Evolutionary conservation across 2,888 invertebrate genomes (phyloP).

Genomic region (Augiades crinisus): DNA sequence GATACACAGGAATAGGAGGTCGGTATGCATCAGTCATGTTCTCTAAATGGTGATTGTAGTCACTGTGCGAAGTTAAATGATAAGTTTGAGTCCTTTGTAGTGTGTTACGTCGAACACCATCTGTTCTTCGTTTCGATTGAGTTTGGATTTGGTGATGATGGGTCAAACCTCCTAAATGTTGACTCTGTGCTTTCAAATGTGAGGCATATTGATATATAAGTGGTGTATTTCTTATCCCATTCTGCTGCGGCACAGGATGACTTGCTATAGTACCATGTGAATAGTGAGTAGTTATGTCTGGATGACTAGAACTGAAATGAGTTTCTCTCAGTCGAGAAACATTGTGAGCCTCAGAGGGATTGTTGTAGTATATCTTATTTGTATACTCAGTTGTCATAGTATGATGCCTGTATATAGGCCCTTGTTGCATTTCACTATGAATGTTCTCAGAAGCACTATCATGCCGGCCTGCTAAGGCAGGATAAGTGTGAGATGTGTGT

Average conservation of each 20-base stretch:
- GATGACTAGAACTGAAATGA: slow-evolving; percentile 77
- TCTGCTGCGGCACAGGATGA: slow-evolving; percentile 48
- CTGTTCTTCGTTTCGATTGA: slow-evolving; percentile 58
- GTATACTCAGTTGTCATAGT: slow-evolving; percentile 72
- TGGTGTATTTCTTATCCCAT: slow-evolving; percentile 62
- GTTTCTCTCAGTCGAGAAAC: slow-evolving; percentile 69
- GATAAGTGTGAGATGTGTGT: slow-evolving; percentile 72
- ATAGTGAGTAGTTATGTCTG: slow-evolving; percentile 71
- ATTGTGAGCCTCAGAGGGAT: slow-evolving; percentile 62
- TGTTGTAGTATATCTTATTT: slow-evolving; percentile 68
- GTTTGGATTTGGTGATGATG: slow-evolving; percentile 63
- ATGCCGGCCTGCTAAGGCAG: slow-evolving; percentile 60
- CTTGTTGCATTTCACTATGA: slow-evolving; percentile 54
- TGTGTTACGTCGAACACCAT: slow-evolving; percentile 64
- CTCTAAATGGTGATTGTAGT: slow-evolving; percentile 72
- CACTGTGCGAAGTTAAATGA: slow-evolving; percentile 75
- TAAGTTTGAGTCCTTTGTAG: slow-evolving; percentile 76
- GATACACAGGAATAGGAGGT: slow-evolving; percentile 53
- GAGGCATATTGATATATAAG: slow-evolving; percentile 76
- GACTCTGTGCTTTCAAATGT: slow-evolving; percentile 72
- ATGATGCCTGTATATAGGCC: slow-evolving; percentile 62
- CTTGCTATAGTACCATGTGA: slow-evolving; percentile 53
- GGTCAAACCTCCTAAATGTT: slow-evolving; percentile 62
- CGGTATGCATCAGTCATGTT: slow-evolving; percentile 61
- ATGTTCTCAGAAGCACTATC: slow-evolving; percentile 54